Evolutionary conservation across 2,888 invertebrate species (phyloP).

Genomic region (Psococerastis gibbosa): DNA sequence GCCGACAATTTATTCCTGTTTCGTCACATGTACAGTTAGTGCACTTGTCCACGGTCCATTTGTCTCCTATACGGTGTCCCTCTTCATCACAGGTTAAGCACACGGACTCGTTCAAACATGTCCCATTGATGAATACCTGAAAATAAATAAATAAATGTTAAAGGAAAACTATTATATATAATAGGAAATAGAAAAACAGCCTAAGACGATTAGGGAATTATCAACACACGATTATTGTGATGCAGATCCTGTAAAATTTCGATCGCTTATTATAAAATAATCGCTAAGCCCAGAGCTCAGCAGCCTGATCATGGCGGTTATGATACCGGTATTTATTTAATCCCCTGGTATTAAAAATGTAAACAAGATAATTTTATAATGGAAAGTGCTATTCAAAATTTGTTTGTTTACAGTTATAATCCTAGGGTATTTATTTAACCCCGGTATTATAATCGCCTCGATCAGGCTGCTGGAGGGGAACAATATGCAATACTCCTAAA

Average conservation of each 20-base stretch:
- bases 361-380: too few species aligned
- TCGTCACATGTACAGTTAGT: slow-evolving; percentile 47
- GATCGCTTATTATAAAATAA: too few species aligned
- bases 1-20: slow-evolving; percentile 38
- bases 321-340: too few species aligned
- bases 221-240: background rate
- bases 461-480: too few species aligned
- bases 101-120: slow-evolving; percentile 45
- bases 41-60: slow-evolving; percentile 51
- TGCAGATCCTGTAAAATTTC: background rate
- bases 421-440: too few species aligned
- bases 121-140: slow-evolving; percentile 45
- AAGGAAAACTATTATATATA: background rate
- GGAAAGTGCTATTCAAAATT: too few species aligned
- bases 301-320: too few species aligned
- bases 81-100: slow-evolving; percentile 58
- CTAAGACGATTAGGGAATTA: background rate
- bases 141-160: slow-evolving; percentile 10
- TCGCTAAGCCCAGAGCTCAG: too few species aligned
- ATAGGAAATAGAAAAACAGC: slow-evolving; percentile 5
- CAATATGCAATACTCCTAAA: too few species aligned
- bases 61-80: slow-evolving; percentile 45
- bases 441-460: too few species aligned
- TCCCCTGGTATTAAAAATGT: too few species aligned
- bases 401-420: too few species aligned